Conservation (phyloP, 2,113 vertebrate species). For the Merops nubicus region DNA sequence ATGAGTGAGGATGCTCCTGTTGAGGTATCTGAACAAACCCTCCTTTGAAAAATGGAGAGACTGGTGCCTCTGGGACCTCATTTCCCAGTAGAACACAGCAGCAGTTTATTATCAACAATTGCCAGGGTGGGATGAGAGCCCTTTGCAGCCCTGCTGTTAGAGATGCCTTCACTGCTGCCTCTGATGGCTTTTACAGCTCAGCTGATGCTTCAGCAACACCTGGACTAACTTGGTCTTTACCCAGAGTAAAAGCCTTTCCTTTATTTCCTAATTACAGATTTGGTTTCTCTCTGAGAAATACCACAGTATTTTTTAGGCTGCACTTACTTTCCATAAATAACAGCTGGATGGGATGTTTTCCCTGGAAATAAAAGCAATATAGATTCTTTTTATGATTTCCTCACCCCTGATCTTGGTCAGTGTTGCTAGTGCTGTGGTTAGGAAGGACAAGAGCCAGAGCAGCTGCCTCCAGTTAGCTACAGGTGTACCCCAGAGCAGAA, state of each 20-base stretch:
- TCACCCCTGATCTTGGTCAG: not conserved
- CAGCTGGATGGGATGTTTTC: not conserved
- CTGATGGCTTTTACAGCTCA: not conserved
- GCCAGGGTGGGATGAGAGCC: not conserved
- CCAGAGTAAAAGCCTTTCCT: not conserved
- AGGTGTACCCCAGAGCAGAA: too few species aligned
- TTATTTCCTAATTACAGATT: not conserved
- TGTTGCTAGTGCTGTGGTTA: too few species aligned
- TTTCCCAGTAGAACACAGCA: constrained; percentile 14
- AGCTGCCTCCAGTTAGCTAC: too few species aligned
- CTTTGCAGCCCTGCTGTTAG: not conserved
- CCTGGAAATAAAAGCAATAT: not conserved
- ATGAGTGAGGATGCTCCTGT: not conserved
- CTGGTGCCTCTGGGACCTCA: not conserved
- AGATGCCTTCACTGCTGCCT: not conserved
- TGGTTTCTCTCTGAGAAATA: not conserved
- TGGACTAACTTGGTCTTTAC: not conserved
- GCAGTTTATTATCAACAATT: not conserved
- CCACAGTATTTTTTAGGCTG: not conserved
- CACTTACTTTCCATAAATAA: not conserved
- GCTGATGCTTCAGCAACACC: not conserved
- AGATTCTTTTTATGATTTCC: not conserved
- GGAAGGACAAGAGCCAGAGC: too few species aligned
- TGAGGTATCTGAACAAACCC: not conserved
- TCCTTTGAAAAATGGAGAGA: not conserved